Conservation (phyloP, 2,113 vertebrate genomes). For the Gallinago jamesoni region DNA sequence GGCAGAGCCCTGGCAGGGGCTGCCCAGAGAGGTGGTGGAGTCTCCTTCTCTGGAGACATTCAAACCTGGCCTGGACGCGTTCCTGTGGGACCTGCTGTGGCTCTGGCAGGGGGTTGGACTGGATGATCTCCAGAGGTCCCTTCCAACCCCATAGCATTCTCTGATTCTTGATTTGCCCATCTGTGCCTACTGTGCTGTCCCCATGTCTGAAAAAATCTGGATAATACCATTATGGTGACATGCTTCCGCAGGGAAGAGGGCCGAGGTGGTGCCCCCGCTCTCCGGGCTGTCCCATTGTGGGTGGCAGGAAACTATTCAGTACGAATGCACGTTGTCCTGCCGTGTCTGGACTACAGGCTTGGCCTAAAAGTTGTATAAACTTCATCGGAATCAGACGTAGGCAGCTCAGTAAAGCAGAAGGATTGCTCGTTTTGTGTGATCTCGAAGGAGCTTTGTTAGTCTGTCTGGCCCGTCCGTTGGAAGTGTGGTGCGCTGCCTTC, state of each 20-base stretch:
- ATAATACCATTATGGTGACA: neutral
- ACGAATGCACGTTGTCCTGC: rapidly evolving
- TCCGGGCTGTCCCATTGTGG: neutral
- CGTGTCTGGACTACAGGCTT: neutral
- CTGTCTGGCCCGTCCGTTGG: neutral
- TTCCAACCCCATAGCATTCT: too few species aligned
- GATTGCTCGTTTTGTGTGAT: neutral
- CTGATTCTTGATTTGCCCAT: neutral
- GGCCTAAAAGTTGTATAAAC: neutral
- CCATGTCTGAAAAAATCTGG: neutral
- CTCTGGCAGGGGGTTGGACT: too few species aligned
- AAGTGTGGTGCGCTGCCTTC: neutral
- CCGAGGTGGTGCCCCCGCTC: neutral
- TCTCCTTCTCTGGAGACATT: too few species aligned
- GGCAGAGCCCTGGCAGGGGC: too few species aligned
- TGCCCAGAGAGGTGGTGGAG: too few species aligned
- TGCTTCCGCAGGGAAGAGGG: neutral
- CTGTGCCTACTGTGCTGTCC: neutral
- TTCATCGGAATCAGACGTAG: neutral
- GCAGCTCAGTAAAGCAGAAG: rapidly evolving
- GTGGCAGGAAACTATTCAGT: neutral
- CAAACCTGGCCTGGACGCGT: too few species aligned
- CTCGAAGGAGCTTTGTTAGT: neutral
- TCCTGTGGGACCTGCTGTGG: too few species aligned
- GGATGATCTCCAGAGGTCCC: too few species aligned